These are phyloP conservation scores for Eilema griseolum DNA, from an alignment of 2,888 invertebrate species.

Conservation along the genomic window DNA sequence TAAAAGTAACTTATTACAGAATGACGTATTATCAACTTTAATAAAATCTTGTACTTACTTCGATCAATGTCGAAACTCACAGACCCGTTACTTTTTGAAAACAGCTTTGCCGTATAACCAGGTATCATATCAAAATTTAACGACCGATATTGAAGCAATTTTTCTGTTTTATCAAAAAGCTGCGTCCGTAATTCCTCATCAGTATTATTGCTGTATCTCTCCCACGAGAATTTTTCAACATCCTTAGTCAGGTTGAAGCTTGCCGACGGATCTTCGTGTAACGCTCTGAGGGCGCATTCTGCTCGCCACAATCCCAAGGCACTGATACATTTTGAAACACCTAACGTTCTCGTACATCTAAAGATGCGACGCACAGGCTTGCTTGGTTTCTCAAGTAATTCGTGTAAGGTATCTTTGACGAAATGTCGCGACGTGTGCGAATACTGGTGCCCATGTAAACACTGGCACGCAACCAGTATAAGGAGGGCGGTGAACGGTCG, in stretches of 20 bases:
- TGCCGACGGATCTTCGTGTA: slow-evolving; percentile 43
- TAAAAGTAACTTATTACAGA: background rate
- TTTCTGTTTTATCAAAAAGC: slow-evolving; percentile 81
- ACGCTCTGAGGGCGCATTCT: slow-evolving; percentile 62
- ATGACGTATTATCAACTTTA: too few relatives aligned
- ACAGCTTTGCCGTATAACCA: slow-evolving; percentile 82
- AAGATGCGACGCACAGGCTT: slow-evolving; percentile 55
- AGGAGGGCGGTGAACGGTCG: slow-evolving; percentile 77
- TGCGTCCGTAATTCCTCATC: slow-evolving; percentile 83
- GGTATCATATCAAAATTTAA: slow-evolving; percentile 82
- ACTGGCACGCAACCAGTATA: slow-evolving; percentile 67
- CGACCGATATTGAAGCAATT: slow-evolving; percentile 81
- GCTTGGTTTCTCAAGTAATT: slow-evolving; percentile 51
- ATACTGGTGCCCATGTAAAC: slow-evolving; percentile 56
- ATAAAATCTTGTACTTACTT: slow-evolving; percentile 64
- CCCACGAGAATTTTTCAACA: slow-evolving; percentile 78
- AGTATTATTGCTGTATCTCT: slow-evolving; percentile 69
- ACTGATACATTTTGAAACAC: slow-evolving; percentile 84
- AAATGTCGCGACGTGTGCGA: slow-evolving; percentile 60
- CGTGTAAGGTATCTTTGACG: slow-evolving; percentile 53
- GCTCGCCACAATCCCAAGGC: slow-evolving; percentile 86
- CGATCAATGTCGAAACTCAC: slow-evolving; percentile 81
- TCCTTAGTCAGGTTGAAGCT: slow-evolving; percentile 62
- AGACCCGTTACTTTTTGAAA: slow-evolving; percentile 83
- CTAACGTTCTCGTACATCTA: slow-evolving; percentile 69